Evolutionary conservation across 2,797 vertebrate species (phyloP).

Genomic region (Harpagifer antarcticus): DNA sequence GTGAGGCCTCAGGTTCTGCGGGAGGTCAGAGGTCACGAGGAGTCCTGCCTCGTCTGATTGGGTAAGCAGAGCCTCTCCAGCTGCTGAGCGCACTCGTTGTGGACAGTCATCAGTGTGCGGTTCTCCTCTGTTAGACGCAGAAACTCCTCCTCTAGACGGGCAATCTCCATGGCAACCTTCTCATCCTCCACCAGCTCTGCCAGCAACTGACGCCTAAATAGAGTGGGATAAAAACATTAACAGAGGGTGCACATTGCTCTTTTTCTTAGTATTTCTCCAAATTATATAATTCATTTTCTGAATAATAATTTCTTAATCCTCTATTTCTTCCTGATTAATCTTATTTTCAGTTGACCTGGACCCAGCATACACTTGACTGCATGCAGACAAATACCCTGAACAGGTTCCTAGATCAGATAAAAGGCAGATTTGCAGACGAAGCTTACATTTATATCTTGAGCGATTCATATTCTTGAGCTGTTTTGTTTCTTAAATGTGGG

Average conservation of each 20-base stretch:
- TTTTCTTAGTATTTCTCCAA: background rate
- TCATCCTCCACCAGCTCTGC: constrained; percentile 94
- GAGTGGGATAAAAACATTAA: constrained; percentile 7
- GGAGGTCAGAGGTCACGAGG: constrained; percentile 88
- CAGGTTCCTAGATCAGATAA: constrained; percentile 3
- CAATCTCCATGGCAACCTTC: constrained; percentile 90
- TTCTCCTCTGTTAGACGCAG: constrained; percentile 94
- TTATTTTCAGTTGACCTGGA: background rate
- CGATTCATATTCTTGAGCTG: constrained; percentile 6
- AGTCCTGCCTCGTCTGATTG: constrained; percentile 90
- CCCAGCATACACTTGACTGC: background rate
- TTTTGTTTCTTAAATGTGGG: constrained; percentile 4
- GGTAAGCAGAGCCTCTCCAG: constrained; percentile 92
- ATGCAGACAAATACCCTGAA: constrained; percentile 7
- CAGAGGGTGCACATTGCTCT: no score
- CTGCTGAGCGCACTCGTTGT: constrained; percentile 91
- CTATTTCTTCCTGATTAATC: background rate
- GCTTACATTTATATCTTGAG: constrained; percentile 12
- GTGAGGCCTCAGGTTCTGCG: constrained; percentile 55
- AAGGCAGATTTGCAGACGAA: background rate
- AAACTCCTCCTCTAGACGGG: constrained; percentile 92
- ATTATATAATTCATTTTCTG: background rate
- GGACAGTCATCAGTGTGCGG: constrained; percentile 89
- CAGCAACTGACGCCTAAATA: constrained; percentile 91
- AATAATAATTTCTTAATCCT: background rate